Conservation (phyloP, 2,797 vertebrate genomes). For the Myotis findleyi region DNA sequence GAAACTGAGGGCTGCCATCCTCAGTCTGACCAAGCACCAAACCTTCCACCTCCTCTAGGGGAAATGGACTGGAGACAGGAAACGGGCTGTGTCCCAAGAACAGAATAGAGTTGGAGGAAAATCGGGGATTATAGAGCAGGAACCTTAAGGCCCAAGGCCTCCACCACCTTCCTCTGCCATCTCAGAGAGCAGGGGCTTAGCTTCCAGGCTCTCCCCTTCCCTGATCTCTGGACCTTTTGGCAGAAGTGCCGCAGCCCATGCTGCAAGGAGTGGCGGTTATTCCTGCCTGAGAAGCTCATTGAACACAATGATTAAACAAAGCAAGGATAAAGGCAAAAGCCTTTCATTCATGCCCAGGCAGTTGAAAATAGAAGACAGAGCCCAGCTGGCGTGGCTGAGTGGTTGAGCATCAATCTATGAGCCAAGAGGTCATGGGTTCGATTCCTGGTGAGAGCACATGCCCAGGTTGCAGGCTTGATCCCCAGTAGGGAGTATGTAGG, state of each 20-base stretch:
- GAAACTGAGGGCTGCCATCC: not conserved
- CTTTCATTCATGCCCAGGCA: not conserved
- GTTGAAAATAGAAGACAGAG: not conserved
- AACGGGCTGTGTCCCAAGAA: not conserved
- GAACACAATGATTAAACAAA: not conserved
- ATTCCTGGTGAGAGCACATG: too few relatives aligned
- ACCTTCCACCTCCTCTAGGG: not conserved
- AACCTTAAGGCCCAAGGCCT: not conserved
- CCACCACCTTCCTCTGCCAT: not conserved
- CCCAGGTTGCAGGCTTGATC: too few relatives aligned
- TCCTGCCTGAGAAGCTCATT: not conserved
- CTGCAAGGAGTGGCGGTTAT: not conserved
- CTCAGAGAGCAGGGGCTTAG: not conserved
- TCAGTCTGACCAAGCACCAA: not conserved
- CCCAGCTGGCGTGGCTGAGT: too few relatives aligned
- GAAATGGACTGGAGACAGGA: not conserved
- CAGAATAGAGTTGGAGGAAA: conserved; percentile 39
- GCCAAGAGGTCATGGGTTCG: too few relatives aligned
- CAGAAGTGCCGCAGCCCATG: not conserved
- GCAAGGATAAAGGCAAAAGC: not conserved
- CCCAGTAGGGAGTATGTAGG: too few relatives aligned
- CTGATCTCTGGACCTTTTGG: not conserved
- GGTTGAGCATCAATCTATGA: too few relatives aligned
- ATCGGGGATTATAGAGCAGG: not conserved
- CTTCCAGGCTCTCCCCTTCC: not conserved